Evolutionary conservation across 2,888 invertebrate species (phyloP), one percentile per base, ranked within the genome.

Genomic region (Leptopilina myrica): DNA sequence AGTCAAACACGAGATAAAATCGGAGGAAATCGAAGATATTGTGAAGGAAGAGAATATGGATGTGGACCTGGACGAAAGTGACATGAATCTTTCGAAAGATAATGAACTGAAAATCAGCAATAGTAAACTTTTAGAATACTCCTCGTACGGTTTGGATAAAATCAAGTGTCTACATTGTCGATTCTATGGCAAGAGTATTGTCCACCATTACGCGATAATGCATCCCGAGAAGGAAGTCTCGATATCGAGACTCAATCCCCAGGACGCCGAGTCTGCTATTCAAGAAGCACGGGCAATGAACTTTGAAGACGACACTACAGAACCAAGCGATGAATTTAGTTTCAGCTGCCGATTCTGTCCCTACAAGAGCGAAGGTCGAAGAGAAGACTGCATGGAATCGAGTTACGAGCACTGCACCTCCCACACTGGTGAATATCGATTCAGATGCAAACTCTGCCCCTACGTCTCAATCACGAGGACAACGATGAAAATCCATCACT

Each of bases 351-450:
- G 92, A 79, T 89, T 92, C 59, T 92, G 92, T 76, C 33, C 79
- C 1, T 89, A 85, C 64, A 69, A 80, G 6, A 85, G 86, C n/a
- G 85, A 86, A 6, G 86, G 85, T 0, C 76, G 84, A 0, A 81
- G 85, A 6, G 77, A 78, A 4, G 49, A 82, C 5, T 88, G 89
- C 0, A 84, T 89, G 12, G 90, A 92, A 87, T 88, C 90, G 6
- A 95, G 96, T 88, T 95, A 95, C 87, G 95, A 96, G 88, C 97
- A 97, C 87, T 93, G 96, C 64, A 94, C 94, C 33, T 93, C 92
- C 69, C 97, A 97, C 81, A 97, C 97, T 0, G 97, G 97, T 0
- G 97, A 97, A 91, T 96, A 95, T 85, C 93, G 95, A 78, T 95
- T 94, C 81, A 90, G 92, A 33, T 97, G 97, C 89, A 93, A 93